These are phyloP conservation scores for Apotomis capreana DNA, from an alignment of 2,888 invertebrate species.

Conservation along the genomic window DNA sequence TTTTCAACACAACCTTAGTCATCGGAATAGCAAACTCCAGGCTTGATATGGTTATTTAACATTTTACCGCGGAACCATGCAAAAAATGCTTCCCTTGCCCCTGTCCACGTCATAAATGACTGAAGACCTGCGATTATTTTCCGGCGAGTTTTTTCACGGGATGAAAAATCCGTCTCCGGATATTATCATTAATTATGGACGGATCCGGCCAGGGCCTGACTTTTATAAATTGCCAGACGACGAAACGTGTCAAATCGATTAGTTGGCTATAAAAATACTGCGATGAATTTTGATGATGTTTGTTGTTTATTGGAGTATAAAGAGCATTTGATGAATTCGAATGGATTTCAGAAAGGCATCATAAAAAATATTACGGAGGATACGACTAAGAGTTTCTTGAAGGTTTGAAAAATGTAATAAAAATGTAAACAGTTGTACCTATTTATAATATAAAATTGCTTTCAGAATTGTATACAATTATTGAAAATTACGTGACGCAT, in stretches of 20 bases:
- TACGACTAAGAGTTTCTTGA: too few species aligned
- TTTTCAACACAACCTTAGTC: too few species aligned
- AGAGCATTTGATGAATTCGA: too few species aligned
- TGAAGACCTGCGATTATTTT: constrained; percentile 73
- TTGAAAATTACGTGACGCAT: too few species aligned
- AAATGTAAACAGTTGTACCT: too few species aligned
- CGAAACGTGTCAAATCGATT: constrained; percentile 41
- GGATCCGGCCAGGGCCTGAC: constrained; percentile 65
- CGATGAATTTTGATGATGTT: background rate
- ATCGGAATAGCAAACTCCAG: too few species aligned
- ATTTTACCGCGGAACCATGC: constrained; percentile 10
- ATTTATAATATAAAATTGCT: too few species aligned
- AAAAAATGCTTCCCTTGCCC: constrained; percentile 47
- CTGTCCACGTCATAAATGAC: constrained; percentile 68
- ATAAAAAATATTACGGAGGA: too few species aligned
- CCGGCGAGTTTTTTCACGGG: constrained; percentile 69
- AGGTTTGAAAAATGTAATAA: too few species aligned
- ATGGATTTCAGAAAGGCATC: too few species aligned
- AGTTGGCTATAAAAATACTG: constrained; percentile 23
- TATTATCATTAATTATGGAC: constrained; percentile 83
- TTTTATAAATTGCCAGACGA: constrained; percentile 64
- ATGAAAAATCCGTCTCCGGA: constrained; percentile 77
- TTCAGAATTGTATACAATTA: too few species aligned
- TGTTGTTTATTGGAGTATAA: background rate
- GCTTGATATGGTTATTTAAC: background rate